Conservation (phyloP, 2,797 vertebrate species). For the Rallus crepitans region DNA sequence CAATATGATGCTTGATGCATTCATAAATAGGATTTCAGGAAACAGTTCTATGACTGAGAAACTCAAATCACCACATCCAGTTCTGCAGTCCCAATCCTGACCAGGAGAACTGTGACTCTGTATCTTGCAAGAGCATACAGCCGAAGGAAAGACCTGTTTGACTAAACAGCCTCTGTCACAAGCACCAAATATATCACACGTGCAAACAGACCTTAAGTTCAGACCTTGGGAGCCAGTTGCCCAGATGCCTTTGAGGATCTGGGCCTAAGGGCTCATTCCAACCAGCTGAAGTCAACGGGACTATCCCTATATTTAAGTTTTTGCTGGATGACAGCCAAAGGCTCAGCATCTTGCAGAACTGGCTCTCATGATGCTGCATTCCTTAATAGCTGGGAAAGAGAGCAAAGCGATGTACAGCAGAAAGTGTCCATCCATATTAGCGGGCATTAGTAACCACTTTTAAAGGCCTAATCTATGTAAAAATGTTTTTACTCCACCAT, state of each 20-base stretch:
- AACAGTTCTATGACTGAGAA: not conserved
- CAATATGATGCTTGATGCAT: not conserved
- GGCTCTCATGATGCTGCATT: conserved; percentile 65
- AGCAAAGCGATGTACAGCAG: conserved; percentile 18
- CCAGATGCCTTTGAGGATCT: conserved; percentile 67
- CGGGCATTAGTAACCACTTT: conserved; percentile 57
- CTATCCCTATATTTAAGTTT: conserved; percentile 72
- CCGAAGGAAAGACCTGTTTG: not conserved
- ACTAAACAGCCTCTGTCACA: not conserved
- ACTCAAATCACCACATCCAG: not conserved
- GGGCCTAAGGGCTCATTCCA: conserved; percentile 72
- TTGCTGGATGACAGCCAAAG: conserved; percentile 62
- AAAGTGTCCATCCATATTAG: conserved; percentile 47
- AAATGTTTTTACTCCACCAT: not conserved
- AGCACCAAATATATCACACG: conserved; percentile 27
- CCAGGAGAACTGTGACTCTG: not conserved
- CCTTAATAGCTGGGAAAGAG: conserved; percentile 61
- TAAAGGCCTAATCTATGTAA: conserved; percentile 48
- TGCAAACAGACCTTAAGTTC: conserved; percentile 12
- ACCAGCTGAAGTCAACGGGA: conserved; percentile 67
- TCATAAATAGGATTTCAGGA: not conserved
- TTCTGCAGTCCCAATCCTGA: not conserved
- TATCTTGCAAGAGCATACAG: not conserved
- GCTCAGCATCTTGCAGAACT: conserved; percentile 69
- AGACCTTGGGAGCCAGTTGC: conserved; percentile 52